phyloP scores from a whole-genome alignment of 2,797 vertebrate species.

The Enteromius fasciolatus region DNA sequence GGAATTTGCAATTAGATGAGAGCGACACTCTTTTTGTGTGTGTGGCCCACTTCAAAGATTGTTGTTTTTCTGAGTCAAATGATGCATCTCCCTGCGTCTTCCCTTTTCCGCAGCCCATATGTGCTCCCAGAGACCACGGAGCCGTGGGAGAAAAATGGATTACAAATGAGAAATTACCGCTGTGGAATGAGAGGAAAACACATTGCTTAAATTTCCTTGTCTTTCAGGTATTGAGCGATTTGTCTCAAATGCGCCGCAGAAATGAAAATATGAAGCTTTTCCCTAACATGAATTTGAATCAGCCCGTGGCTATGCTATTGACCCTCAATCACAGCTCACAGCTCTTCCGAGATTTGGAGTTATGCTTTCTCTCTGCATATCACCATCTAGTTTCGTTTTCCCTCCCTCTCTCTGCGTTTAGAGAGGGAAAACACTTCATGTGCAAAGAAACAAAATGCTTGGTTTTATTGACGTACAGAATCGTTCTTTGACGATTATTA shows the following conservation, averaged over 20 bases:
- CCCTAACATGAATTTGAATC: conserved; percentile 51
- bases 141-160: conserved; percentile 56
- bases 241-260: conserved; percentile 59
- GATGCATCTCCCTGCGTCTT: conserved; percentile 55
- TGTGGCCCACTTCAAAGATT: conserved; percentile 47
- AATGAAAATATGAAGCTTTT: conserved; percentile 58
- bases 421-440: no score
- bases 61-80: conserved; percentile 61
- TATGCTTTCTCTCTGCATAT: conserved; percentile 35
- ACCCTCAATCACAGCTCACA: conserved; percentile 34
- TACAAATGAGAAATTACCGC: conserved; percentile 64
- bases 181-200: conserved; percentile 47
- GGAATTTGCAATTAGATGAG: conserved; percentile 59
- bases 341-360: conserved; percentile 12
- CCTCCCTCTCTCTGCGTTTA: not conserved
- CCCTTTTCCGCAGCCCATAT: conserved; percentile 50
- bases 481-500: not conserved
- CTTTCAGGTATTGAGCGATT: conserved; percentile 62
- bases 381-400: not conserved
- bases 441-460: conserved; percentile 17
- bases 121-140: conserved; percentile 58
- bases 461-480: conserved; percentile 1
- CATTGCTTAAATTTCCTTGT: conserved; percentile 50
- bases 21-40: conserved; percentile 48
- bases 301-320: conserved; percentile 33